A percentile compares a stretch with the other conserved stretches of the same genome.
Evolutionary conservation across 2,113 vertebrate genomes (phyloP).

Genomic region (Psittacara wagleri): DNA sequence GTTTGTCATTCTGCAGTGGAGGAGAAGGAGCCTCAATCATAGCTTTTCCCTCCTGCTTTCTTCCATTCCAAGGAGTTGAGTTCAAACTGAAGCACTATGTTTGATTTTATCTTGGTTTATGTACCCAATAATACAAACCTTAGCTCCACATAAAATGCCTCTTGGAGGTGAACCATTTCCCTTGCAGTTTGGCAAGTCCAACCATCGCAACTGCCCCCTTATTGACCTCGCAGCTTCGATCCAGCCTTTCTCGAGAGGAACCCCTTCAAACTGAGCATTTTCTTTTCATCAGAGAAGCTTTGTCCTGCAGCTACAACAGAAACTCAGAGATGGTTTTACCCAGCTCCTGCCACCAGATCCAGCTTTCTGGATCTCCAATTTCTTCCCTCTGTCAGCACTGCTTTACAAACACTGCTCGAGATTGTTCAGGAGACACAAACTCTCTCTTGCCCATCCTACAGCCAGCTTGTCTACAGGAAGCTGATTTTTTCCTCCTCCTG

Average conservation of each 20-base stretch:
- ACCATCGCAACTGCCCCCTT: too few relatives aligned
- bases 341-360: neutral
- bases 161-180: neutral
- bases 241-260: neutral
- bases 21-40: neutral
- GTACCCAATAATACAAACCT: neutral
- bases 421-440: neutral
- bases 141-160: neutral
- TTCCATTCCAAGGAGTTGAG: neutral
- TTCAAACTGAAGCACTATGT: neutral
- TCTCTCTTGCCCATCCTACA: neutral
- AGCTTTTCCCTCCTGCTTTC: neutral
- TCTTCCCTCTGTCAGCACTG: neutral
- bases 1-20: neutral
- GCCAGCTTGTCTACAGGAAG: neutral
- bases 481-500: neutral
- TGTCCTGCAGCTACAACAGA: neutral
- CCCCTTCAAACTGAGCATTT: neutral
- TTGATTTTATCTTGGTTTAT: neutral
- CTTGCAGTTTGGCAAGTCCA: neutral
- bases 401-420: neutral
- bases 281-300: neutral
- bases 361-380: neutral
- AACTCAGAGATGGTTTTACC: neutral
- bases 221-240: neutral